Conservation (phyloP, 2,888 invertebrate genomes). For the Oeneis ivallda region DNA sequence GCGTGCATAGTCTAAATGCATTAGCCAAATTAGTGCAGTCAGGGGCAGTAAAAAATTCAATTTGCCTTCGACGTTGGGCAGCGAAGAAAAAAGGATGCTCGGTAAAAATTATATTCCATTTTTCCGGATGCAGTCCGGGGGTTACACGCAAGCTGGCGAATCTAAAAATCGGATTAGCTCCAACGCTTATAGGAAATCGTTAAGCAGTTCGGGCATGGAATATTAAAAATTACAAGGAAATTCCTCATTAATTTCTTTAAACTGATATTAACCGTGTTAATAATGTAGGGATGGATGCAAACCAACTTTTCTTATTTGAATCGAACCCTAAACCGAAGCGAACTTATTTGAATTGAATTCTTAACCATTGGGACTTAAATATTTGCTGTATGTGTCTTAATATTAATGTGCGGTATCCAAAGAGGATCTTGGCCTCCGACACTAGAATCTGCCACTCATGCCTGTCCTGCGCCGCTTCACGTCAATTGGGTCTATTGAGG, state of each 20-base stretch:
- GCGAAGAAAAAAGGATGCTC: constrained; percentile 61
- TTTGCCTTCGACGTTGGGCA: constrained; percentile 67
- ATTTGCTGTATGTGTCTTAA: no score
- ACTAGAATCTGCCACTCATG: no score
- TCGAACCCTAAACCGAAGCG: no score
- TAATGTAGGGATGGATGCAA: no score
- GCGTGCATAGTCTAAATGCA: constrained; percentile 73
- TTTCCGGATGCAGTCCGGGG: constrained; percentile 60
- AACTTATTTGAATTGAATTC: no score
- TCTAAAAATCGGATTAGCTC: constrained; percentile 71
- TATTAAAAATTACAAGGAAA: constrained; percentile 30
- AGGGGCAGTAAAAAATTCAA: constrained; percentile 78
- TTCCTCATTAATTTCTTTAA: neutral
- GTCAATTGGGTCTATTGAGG: no score
- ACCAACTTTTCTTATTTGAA: no score
- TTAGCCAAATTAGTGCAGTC: constrained; percentile 77
- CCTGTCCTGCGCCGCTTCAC: no score
- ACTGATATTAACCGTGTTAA: no score
- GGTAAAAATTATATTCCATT: constrained; percentile 75
- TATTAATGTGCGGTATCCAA: no score
- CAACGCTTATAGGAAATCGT: constrained; percentile 58
- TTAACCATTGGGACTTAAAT: no score
- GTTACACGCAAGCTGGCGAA: constrained; percentile 60
- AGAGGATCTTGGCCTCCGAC: no score
- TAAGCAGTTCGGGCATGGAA: constrained; percentile 42